Conservation (phyloP, 2,888 invertebrate genomes). For the Dasypogon diadema region DNA sequence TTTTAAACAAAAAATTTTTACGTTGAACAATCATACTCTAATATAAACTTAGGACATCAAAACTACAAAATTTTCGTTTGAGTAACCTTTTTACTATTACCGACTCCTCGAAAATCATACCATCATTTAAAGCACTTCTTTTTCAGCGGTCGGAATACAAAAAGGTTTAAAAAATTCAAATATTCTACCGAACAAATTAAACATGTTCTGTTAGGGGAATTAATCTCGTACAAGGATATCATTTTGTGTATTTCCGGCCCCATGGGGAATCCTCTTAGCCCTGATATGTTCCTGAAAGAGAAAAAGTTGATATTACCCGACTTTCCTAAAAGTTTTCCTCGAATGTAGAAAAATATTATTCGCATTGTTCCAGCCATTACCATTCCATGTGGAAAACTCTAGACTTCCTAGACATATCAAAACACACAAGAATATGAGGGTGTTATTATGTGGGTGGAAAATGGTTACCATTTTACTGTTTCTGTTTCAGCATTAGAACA, state of each 20-base stretch:
- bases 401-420: conserved; percentile 44
- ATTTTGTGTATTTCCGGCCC: conserved; percentile 40
- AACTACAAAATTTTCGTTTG: neutral
- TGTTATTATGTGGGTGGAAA: conserved; percentile 13
- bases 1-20: neutral
- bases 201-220: conserved; percentile 48
- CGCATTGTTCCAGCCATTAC: conserved; percentile 22
- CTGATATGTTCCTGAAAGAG: conserved; percentile 29
- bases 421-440: neutral
- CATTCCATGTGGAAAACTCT: neutral
- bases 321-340: conserved; percentile 20
- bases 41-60: neutral
- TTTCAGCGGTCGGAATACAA: neutral
- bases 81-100: neutral
- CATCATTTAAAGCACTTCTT: neutral
- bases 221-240: conserved; percentile 50
- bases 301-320: conserved; percentile 34
- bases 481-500: conserved; percentile 43
- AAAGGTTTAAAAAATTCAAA: conserved; percentile 49
- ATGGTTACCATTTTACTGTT: conserved; percentile 20
- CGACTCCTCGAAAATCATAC: neutral
- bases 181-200: conserved; percentile 48
- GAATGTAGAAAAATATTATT: conserved; percentile 47
- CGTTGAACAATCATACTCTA: too few relatives aligned
- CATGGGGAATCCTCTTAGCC: conserved; percentile 43